Conservation (phyloP, 1,140 invertebrate genomes). For the Diuraphis noxia region DNA sequence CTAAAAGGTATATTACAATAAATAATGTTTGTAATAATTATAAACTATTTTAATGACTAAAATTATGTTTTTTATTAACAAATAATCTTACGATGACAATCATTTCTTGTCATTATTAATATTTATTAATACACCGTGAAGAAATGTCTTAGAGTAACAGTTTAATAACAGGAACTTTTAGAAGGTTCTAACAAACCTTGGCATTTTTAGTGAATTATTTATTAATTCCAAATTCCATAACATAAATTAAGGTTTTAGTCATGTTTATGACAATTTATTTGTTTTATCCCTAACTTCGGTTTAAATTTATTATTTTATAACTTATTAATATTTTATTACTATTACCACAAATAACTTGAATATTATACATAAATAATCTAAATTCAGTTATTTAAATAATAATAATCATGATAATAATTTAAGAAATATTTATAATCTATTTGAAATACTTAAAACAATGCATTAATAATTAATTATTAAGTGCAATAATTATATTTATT, state of each 20-base stretch:
- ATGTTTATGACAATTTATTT: background rate
- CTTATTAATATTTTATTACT: background rate
- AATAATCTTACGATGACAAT: background rate
- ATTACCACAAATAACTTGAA: background rate
- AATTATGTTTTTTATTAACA: background rate
- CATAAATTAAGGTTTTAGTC: background rate
- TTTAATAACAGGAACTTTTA: background rate
- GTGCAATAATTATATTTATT: background rate
- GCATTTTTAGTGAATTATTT: constrained; percentile 1
- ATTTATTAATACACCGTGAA: background rate
- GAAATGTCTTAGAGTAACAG: background rate
- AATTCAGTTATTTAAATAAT: background rate
- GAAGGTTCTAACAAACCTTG: background rate
- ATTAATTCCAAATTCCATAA: background rate
- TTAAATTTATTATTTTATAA: background rate
- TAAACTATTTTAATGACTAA: background rate
- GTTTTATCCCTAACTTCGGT: background rate
- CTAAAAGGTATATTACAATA: background rate
- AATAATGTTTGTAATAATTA: background rate
- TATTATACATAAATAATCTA: background rate
- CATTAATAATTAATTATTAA: background rate
- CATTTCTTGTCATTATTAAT: background rate
- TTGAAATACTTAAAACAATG: background rate
- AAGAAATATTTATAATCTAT: background rate
- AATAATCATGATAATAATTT: background rate